Percentiles rank a stretch among this genome's conserved stretches.
phyloP scores from a whole-genome alignment of 2,113 vertebrate species.

The Pluvialis apricaria region DNA sequence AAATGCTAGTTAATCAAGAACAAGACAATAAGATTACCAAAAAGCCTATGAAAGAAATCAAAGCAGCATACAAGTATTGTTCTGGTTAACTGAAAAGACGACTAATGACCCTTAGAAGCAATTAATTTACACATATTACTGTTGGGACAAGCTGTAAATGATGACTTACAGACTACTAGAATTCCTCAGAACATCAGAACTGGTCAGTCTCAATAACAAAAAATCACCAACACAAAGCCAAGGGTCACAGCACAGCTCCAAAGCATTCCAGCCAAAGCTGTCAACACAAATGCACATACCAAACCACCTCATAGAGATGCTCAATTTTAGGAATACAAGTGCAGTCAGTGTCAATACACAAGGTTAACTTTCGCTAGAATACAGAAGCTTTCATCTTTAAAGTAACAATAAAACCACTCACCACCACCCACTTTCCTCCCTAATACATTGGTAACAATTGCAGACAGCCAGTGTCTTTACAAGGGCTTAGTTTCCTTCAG shows the following conservation, averaged over 20 bases:
- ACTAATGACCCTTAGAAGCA: not conserved
- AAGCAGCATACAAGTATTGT: not conserved
- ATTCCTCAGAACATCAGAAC: not conserved
- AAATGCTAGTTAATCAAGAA: not conserved
- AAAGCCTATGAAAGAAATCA: not conserved
- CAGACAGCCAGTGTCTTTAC: not conserved
- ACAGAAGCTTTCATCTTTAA: not conserved
- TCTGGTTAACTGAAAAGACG: not conserved
- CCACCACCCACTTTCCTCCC: not conserved
- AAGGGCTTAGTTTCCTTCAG: not conserved
- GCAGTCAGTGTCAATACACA: not conserved
- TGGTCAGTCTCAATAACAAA: not conserved
- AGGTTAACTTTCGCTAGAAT: not conserved
- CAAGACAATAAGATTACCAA: not conserved
- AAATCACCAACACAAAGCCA: not conserved
- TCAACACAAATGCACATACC: not conserved
- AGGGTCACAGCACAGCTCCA: not conserved
- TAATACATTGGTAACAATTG: not conserved
- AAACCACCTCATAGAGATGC: not conserved
- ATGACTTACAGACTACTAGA: not conserved
- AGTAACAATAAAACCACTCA: not conserved
- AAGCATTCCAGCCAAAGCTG: not conserved
- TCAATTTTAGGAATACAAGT: not conserved
- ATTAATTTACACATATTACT: not conserved
- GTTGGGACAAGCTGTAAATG: not conserved